phyloP scores from a whole-genome alignment of 2,797 vertebrate species.

The Choloepus didactylus region DNA sequence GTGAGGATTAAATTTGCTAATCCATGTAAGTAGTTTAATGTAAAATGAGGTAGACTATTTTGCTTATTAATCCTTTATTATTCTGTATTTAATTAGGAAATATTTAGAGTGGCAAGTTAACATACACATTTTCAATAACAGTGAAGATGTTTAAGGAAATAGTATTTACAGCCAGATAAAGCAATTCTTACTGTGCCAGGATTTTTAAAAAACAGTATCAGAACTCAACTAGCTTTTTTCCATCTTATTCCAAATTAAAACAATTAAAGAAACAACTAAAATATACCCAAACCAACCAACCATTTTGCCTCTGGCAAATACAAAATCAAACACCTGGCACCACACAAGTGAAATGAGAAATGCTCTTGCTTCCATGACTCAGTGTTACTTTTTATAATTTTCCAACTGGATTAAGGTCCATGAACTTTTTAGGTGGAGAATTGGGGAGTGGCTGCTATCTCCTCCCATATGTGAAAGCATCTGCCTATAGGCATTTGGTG shows the following conservation, averaged over 20 bases:
- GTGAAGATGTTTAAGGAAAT: background rate
- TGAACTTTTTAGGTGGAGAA: conserved; percentile 60
- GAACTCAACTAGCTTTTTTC: background rate
- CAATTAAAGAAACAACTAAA: background rate
- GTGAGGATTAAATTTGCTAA: background rate
- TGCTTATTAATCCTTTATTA: background rate
- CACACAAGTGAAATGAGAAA: conserved; percentile 47
- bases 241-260: conserved; percentile 58
- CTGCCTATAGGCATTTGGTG: background rate
- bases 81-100: background rate
- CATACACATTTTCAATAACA: background rate
- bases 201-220: background rate
- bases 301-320: background rate
- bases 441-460: conserved; percentile 27
- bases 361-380: conserved; percentile 19
- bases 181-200: background rate
- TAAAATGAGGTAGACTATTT: background rate
- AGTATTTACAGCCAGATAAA: background rate
- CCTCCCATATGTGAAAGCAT: background rate
- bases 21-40: background rate
- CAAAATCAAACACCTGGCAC: conserved; percentile 69
- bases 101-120: background rate
- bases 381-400: conserved; percentile 77
- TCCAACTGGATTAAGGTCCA: conserved; percentile 76
- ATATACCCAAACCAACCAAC: background rate